Evolutionary conservation across 2,888 invertebrate species (phyloP).

Genomic region (Tiphia femorata): DNA sequence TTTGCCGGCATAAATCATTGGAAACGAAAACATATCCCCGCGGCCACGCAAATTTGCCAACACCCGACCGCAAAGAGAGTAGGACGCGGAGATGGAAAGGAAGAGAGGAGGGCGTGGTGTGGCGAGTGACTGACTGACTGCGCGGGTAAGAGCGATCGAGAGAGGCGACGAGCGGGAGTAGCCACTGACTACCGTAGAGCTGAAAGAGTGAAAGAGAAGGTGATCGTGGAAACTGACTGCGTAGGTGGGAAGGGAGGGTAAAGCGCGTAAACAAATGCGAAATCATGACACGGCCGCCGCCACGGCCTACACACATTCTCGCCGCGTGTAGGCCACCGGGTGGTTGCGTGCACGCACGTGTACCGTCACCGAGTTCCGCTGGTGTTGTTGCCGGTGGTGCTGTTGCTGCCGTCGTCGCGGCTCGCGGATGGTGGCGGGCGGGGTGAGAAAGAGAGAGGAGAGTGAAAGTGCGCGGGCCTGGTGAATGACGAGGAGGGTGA

Average conservation of each 20-base stretch:
- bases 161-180: conserved; percentile 31
- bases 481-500: too few relatives aligned
- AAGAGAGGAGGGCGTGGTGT: conserved; percentile 16
- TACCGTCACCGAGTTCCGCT: conserved; percentile 7
- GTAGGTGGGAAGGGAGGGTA: conserved; percentile 22
- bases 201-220: conserved; percentile 22
- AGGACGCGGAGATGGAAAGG: conserved; percentile 26
- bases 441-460: neutral
- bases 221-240: conserved; percentile 13
- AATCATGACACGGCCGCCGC: conserved; percentile 65
- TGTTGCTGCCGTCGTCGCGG: too few relatives aligned
- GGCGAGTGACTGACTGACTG: too few relatives aligned
- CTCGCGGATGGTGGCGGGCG: neutral
- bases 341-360: conserved; percentile 36
- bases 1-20: conserved; percentile 68
- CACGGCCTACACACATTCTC: conserved; percentile 25
- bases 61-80: conserved; percentile 61
- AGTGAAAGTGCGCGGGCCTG: neutral
- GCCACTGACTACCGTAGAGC: too few relatives aligned
- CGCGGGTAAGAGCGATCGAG: conserved; percentile 2
- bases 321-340: conserved; percentile 41
- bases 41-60: conserved; percentile 68
- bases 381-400: conserved; percentile 6
- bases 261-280: conserved; percentile 66
- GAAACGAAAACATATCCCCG: conserved; percentile 68